Base-by-base conservation (phyloP, 2,888 invertebrate species). In the Stegophylla sp. region DNA sequence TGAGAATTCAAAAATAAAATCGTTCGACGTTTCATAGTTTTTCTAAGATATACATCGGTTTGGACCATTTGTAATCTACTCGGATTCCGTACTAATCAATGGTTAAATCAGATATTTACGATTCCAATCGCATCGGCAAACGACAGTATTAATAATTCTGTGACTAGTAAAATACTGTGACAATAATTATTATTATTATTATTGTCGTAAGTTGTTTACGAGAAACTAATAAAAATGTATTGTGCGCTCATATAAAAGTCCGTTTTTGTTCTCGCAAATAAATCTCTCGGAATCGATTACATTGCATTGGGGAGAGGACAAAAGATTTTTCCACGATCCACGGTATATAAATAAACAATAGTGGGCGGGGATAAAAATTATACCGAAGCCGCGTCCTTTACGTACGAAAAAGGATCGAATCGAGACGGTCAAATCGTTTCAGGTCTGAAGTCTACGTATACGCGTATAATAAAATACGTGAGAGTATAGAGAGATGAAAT, bases 371-470 rank as follows among this genome's bases (percentile, higher is more conserved):
- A 63, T 61, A 71, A 61, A 71, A 79, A 79, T 79, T 79, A 71
- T 79, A 71, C 71, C 51, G 13, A 17, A 59, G 56, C 45, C n/a
- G 17, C 66, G 20, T 48, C 59, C 71, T 61, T 77, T 79, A 67
- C 23, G 23, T 63, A 23, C 28, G 17, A n/a, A 77, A 28, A 77
- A 59, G 59, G 74, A 74, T 59, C 45, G 74, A 75, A 75, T 64
- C 51, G 64, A 69, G 17, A 71, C 28, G 69, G 79, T 71, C 71
- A 79, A 79, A 71, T 71, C 71, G 61, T 79, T 79, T 79, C 79
- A 69, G 59, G 17, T 79, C 69, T 61, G 7, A 48, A 69, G 69
- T 67, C 69, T 34, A 69, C 61, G 63, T 71, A 26, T 56, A 26
- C n/a, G n/a, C n/a, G n/a, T n/a, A n/a, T n/a, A n/a, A n/a, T 61